Evolutionary conservation across 2,888 invertebrate species (phyloP).

Genomic region (Thyatira batis): DNA sequence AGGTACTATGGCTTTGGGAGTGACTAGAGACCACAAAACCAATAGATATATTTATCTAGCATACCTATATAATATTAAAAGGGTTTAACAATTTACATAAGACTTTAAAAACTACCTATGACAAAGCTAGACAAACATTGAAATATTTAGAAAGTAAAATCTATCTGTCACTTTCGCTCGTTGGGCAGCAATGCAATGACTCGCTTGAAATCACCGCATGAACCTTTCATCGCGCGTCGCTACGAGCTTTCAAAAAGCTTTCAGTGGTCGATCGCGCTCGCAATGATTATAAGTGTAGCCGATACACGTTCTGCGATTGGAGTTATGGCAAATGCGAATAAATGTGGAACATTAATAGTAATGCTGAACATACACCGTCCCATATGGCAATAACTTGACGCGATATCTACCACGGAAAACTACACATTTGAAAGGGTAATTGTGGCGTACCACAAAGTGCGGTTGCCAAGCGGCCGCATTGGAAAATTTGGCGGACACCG

Average conservation of each 20-base stretch:
- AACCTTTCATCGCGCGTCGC: conserved; percentile 71
- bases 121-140: conserved; percentile 15
- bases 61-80: too few species aligned
- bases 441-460: conserved; percentile 57
- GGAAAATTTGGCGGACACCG: conserved; percentile 73
- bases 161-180: conserved; percentile 49
- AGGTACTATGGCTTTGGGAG: too few species aligned
- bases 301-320: conserved; percentile 55
- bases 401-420: conserved; percentile 41
- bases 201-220: conserved; percentile 64
- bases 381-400: conserved; percentile 28
- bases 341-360: conserved; percentile 33
- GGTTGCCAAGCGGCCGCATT: conserved; percentile 72
- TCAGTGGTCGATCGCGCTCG: conserved; percentile 70
- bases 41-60: too few species aligned
- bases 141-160: conserved; percentile 23
- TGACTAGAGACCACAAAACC: too few species aligned
- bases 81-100: too few species aligned
- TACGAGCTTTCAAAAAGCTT: conserved; percentile 78
- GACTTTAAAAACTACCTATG: too few species aligned
- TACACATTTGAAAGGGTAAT: conserved; percentile 55
- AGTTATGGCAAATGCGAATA: conserved; percentile 47
- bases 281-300: conserved; percentile 66
- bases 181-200: conserved; percentile 55
- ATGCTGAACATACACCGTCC: conserved; percentile 12